A percentile compares a stretch with the other conserved stretches of the same genome.
phyloP scores from a whole-genome alignment of 2,113 vertebrate genomes.

The Chlamydotis undulata region DNA sequence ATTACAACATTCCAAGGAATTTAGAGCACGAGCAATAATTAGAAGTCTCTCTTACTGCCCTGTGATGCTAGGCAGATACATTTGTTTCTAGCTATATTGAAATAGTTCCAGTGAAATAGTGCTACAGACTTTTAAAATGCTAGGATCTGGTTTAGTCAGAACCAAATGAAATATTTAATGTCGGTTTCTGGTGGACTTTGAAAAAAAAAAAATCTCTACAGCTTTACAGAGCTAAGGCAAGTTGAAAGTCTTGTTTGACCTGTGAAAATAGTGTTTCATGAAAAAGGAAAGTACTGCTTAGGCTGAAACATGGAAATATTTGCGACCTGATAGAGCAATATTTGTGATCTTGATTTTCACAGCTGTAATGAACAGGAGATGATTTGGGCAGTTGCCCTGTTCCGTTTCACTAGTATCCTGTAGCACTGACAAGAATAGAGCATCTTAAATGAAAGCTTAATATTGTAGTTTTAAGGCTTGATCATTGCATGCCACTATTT shows the following conservation, averaged over 20 bases:
- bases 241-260: not conserved
- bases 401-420: not conserved
- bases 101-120: not conserved
- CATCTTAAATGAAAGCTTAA: not conserved
- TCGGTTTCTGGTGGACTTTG: not conserved
- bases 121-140: not conserved
- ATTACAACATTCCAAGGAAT: not conserved
- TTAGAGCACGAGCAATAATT: rapidly evolving
- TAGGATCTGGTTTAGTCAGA: not conserved
- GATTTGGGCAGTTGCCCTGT: not conserved
- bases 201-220: not conserved
- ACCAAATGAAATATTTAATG: not conserved
- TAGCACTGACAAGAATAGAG: not conserved
- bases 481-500: rapidly evolving
- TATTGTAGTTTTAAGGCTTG: not conserved
- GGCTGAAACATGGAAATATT: not conserved
- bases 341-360: not conserved
- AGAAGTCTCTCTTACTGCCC: not conserved
- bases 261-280: not conserved
- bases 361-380: not conserved
- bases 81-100: not conserved
- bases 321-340: not conserved
- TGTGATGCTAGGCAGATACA: not conserved
- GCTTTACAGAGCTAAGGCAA: not conserved
- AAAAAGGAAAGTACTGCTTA: not conserved